Evolutionary conservation across 2,888 invertebrate genomes (phyloP), one percentile per base, ranked within the genome.

Genomic region (Cryptocheilus praepositus): DNA sequence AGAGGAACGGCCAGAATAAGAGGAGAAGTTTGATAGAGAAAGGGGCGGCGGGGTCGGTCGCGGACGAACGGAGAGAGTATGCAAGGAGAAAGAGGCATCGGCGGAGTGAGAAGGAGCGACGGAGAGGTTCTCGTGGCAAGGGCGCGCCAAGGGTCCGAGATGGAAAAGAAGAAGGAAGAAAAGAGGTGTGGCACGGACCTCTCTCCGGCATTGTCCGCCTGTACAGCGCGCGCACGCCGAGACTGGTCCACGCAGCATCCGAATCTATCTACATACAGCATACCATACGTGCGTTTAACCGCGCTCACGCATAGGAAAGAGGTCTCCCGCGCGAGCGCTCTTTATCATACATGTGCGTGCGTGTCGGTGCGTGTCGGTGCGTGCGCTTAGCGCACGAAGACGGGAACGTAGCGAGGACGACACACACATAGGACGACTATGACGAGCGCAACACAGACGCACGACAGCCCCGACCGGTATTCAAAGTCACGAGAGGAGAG

Each of bases 111-210:
- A 51, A 19, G 54, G 62, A 45, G n/a, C 21, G 44, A 4, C 28
- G 46, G 19, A 62, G 62, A 54, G 65, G 5, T 13, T 22, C 54
- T 73, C 67, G 70, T 62, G 64, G 78, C 77, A 82, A 82, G 83
- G 83, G 83, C 81, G 83, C 83, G 80, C 77, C 83, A 73, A 78
- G 80, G 77, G 70, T 73, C 73, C 74, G 72, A 78, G 80, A 80
- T 77, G 81, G 81, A 81, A 84, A 80, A 79, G 77, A 74, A 79
- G 81, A 83, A 82, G 82, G 81, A 83, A 84, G 85, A 84, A 84
- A 85, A 85, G 85, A 85, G 85, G 85, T 85, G 85, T 85, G 85
- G 85, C 85, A 82, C 75, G 76, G 74, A 80, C 79, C 80, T 82
- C 81, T 84, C 81, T 77, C 74, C 77, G 63, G 82, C 81, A 82